phyloP scores from a whole-genome alignment of 2,797 vertebrate species.

The Falco cherrug region DNA sequence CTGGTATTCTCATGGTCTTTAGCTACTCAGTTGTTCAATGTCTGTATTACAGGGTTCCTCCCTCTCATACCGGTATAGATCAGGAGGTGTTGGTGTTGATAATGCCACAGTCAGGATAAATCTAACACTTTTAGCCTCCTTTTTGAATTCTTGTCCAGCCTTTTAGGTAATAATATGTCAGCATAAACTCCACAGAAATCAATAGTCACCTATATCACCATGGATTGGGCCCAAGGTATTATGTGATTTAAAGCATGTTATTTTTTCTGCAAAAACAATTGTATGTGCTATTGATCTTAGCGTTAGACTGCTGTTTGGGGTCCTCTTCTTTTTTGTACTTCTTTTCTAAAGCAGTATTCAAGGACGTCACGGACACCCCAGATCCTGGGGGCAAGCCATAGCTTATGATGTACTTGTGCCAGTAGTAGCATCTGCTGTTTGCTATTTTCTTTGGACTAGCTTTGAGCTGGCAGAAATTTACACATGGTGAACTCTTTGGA shows the following conservation, averaged over 20 bases:
- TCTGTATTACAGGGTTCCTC: not conserved
- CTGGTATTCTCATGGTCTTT: not conserved
- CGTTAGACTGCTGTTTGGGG: not conserved
- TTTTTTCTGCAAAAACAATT: slow-evolving; percentile 36
- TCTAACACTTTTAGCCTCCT: not conserved
- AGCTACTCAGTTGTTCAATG: not conserved
- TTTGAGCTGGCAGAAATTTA: not conserved
- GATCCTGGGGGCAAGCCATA: not conserved
- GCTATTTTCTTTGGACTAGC: slow-evolving; percentile 31
- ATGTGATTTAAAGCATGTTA: slow-evolving; percentile 14
- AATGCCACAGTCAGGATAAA: not conserved
- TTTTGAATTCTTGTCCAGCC: slow-evolving; percentile 13
- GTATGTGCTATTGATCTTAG: slow-evolving; percentile 41
- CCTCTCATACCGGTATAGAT: not conserved
- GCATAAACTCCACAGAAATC: not conserved
- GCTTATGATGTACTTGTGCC: not conserved
- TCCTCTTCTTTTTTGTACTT: not conserved
- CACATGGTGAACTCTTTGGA: slow-evolving; percentile 6
- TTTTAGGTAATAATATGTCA: slow-evolving; percentile 49
- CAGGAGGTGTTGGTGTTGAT: not conserved
- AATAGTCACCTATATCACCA: not conserved
- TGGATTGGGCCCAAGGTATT: not conserved
- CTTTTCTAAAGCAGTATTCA: not conserved
- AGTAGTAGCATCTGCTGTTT: slow-evolving; percentile 32
- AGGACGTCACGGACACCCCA: not conserved